These are phyloP conservation scores for Anorthoa munda DNA, from an alignment of 2,888 invertebrate genomes.

Conservation along the genomic window DNA sequence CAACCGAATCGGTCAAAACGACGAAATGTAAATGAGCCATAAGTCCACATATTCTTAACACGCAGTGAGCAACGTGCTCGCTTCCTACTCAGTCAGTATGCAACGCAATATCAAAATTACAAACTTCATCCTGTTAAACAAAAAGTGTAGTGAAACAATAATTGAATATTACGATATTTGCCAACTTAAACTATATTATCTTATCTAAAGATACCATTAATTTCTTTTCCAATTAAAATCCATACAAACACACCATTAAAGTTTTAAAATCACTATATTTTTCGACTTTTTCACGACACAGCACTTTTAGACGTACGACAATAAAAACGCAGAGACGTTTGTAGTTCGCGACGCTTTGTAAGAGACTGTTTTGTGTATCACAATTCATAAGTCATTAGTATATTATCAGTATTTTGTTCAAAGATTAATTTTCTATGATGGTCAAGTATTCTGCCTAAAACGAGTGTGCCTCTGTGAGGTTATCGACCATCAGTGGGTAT, in stretches of 20 bases:
- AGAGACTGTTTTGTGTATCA: slow-evolving; percentile 69
- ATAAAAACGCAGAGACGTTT: slow-evolving; percentile 59
- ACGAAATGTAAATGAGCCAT: too few species aligned
- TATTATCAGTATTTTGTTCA: slow-evolving; percentile 59
- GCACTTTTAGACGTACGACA: slow-evolving; percentile 34
- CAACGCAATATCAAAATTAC: not conserved
- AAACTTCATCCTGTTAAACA: not conserved
- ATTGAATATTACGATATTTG: slow-evolving; percentile 1
- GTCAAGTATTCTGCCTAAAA: slow-evolving; percentile 52
- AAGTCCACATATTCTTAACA: too few species aligned
- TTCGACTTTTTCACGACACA: slow-evolving; percentile 17
- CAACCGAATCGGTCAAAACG: too few species aligned
- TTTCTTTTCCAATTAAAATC: not conserved
- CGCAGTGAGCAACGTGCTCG: too few species aligned
- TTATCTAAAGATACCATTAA: slow-evolving; percentile 26
- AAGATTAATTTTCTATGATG: slow-evolving; percentile 39
- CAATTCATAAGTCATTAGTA: slow-evolving; percentile 48
- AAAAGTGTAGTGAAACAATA: slow-evolving; percentile 39
- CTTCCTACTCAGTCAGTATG: not conserved
- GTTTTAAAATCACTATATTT: slow-evolving; percentile 9
- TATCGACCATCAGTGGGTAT: not conserved
- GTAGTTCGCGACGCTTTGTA: slow-evolving; percentile 56
- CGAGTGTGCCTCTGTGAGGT: slow-evolving; percentile 31
- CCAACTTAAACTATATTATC: not conserved
- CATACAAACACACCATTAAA: slow-evolving; percentile 21